Base-by-base conservation (phyloP, 2,113 vertebrate species). In the Indicator indicator region DNA sequence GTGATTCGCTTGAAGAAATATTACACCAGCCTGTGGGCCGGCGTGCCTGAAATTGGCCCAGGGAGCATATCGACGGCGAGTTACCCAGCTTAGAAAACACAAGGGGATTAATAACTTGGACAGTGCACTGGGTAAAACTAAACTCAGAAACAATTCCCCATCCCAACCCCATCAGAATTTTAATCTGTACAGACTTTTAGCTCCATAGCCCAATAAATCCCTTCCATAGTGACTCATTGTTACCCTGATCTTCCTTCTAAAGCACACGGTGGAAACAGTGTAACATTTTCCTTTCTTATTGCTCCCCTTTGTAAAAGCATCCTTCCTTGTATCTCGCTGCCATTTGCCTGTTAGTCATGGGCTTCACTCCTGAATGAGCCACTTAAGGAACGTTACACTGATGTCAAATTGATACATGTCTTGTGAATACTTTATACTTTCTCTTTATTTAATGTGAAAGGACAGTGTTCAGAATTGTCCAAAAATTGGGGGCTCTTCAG, bases 1-100 rank as follows among this genome's bases (percentile, higher is more conserved):
- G 97, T 36, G 94, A n/a, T 89, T 91, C 24, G 67, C 94, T 72
- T 88, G 85, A 79, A 98, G 97, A 98, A 97, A 97, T 94, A 94
- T 80, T 96, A 90, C 94, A 97, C 94, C 96, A 72, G 88, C 21
- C 84, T 80, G 75, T 48, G 86, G 86, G 88, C 32, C 68, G 62
- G 81, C 83, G 20, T 86, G 88, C 95, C 89, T 95, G 94, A 72
- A 97, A 94, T 79, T 72, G 92, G 89, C 89, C 92, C 81, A 33
- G 90, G 85, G 44, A 97, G 73, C 88, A 83, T 11, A 94, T 85
- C 33, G 54, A 86, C 76, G 76, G 96, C 16, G 71, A 74, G 78
- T 50, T 87, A 67, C 90, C 93, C 78, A 95, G 92, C 72, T 69
- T 74, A 92, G 65, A 94, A 80, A 54, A 40, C 86, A 74, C 60